Percentiles rank a stretch among this genome's conserved stretches.
Conservation (phyloP, 2,797 vertebrate genomes). For the Nasua narica region DNA sequence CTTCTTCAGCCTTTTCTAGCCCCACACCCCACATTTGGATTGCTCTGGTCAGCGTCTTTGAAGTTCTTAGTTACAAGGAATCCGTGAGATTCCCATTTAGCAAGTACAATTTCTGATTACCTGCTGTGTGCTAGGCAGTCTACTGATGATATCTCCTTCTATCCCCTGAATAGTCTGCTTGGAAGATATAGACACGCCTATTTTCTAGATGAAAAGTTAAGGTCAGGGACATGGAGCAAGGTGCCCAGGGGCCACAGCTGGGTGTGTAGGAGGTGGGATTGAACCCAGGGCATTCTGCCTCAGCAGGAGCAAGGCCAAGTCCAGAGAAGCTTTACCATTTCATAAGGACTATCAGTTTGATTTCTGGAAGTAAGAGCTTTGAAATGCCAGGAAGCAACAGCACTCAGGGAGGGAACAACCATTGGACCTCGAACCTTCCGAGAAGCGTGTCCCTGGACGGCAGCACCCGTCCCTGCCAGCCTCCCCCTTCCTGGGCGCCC, state of each 20-base stretch:
- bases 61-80: background rate
- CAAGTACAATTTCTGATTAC: background rate
- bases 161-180: background rate
- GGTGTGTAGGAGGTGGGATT: background rate
- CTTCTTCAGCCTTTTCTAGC: background rate
- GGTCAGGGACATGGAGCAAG: background rate
- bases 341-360: background rate
- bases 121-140: background rate
- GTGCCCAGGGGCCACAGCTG: background rate
- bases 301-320: background rate
- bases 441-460: background rate
- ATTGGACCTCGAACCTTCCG: background rate
- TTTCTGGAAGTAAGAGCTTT: constrained; percentile 1
- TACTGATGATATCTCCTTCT: background rate
- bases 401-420: background rate
- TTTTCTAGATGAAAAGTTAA: background rate
- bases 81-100: background rate
- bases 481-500: background rate
- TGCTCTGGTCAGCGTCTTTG: background rate
- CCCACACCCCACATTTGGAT: background rate
- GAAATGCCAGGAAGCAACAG: constrained; percentile 5
- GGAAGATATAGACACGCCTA: background rate
- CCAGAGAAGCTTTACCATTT: background rate
- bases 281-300: background rate
- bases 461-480: background rate